Base-by-base conservation (phyloP, 2,888 invertebrate species). In the Chrysotoxum bicinctum region DNA sequence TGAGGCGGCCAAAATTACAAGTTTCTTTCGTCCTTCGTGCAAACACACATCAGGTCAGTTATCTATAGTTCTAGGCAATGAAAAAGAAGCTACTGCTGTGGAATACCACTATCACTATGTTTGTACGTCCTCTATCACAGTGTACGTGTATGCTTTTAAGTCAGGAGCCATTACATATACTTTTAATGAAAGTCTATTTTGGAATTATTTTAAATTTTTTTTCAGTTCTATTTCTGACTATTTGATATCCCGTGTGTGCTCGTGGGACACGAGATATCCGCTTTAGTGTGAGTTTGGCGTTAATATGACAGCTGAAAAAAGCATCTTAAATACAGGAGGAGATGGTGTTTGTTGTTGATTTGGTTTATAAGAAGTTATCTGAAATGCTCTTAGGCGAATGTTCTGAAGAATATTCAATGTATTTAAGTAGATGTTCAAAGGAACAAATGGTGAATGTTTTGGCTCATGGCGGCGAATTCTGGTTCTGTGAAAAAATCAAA, bases 1-100 rank as follows among this genome's bases (percentile, higher is more conserved):
- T 66, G 45, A 12, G 58, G n/a, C 10, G 35, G 75, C 56, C 56
- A 75, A 75, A 75, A 54, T 68, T 75, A 68, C 40, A 69, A 50
- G 48, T 58, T 56, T 16, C 3, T 19, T 56, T 56, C 32, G 16
- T 64, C 23, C 37, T 23, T 50, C 19, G 50, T n/a, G 35, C 21
- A 40, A 23, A 1, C 23, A 26, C 10, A 35, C 3, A 4, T 7
- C 19, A 52, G 30, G 4, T n/a, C 50, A 23, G 30, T 68, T 58
- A 12, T 10, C 9, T 43, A 2, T n/a, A 19, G n/a, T n/a, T n/a
- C n/a, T n/a, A n/a, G n/a, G n/a, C 19, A 30, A 10, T 35, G 26
- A 26, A n/a, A 16, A 19, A 7, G 16, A 9, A 19, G 12, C 32
- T 12, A 19, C 54, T 48, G 12, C 56, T 35, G 30, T 8, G 21